phyloP scores from a whole-genome alignment of 2,888 invertebrate species.

The Apamea sordens region DNA sequence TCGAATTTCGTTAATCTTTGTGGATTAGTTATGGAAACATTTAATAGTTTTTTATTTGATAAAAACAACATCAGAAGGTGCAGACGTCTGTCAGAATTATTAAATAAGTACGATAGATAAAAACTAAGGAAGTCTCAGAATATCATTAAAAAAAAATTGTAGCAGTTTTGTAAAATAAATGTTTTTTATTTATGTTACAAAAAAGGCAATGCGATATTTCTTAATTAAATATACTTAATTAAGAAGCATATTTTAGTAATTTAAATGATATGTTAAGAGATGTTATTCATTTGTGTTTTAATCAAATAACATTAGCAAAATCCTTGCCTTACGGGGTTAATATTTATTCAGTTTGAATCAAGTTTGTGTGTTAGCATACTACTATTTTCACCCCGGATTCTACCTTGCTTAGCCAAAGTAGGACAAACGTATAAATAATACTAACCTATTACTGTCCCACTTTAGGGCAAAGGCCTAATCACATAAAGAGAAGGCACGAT shows the following conservation, averaged over 20 bases:
- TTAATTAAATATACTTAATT: background rate
- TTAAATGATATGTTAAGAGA: background rate
- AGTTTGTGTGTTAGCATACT: background rate
- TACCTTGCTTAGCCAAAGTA: background rate
- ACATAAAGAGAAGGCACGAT: background rate
- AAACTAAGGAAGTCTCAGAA: constrained; percentile 25
- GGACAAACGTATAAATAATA: background rate
- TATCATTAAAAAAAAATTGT: background rate
- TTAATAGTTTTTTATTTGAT: background rate
- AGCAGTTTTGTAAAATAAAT: background rate
- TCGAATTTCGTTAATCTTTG: constrained; percentile 49
- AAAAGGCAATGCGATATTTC: constrained; percentile 12
- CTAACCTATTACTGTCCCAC: background rate
- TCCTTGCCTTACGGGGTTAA: background rate
- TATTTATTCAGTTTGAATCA: background rate
- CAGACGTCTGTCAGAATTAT: background rate
- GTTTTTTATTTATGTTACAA: constrained; percentile 4
- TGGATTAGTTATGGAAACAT: background rate
- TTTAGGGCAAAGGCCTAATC: background rate
- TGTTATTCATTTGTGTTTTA: constrained; percentile 11
- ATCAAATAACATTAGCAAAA: background rate
- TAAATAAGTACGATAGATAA: constrained; percentile 11
- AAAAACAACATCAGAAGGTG: too few relatives aligned
- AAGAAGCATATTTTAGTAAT: background rate
- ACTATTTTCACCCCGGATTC: background rate